Evolutionary conservation across 2,888 invertebrate genomes (phyloP).

Genomic region (Cremastobaeus sp.): DNA sequence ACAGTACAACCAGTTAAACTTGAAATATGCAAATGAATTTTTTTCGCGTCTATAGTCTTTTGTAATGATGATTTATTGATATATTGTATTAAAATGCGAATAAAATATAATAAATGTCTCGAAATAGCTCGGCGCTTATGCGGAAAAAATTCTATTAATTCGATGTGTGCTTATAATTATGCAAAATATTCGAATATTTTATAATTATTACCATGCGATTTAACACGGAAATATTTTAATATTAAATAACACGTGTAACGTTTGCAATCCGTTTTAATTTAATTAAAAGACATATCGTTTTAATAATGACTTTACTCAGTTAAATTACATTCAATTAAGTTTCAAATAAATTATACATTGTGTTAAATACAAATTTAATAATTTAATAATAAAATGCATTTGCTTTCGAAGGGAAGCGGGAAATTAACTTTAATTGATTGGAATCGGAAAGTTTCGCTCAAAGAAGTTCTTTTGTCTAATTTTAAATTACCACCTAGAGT

Average conservation of each 20-base stretch:
- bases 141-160: constrained; percentile 5
- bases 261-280: constrained; percentile 5
- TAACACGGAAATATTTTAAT: constrained; percentile 10
- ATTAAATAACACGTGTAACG: constrained; percentile 9
- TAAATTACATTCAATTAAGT: too few species aligned
- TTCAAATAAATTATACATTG: too few species aligned
- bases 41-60: constrained; percentile 9
- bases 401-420: too few species aligned
- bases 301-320: too few species aligned
- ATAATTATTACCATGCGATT: constrained; percentile 8
- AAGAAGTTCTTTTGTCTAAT: too few species aligned
- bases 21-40: constrained; percentile 21
- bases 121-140: not conserved
- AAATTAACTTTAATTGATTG: too few species aligned
- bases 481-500: too few species aligned
- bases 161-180: constrained; percentile 14
- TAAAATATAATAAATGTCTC: constrained; percentile 22
- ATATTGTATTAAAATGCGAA: constrained; percentile 6
- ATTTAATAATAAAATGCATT: too few species aligned
- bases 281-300: too few species aligned
- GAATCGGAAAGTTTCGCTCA: too few species aligned
- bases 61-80: constrained; percentile 19
- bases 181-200: not conserved
- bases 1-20: constrained; percentile 4
- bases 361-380: too few species aligned